Percentiles rank a stretch among this genome's conserved stretches.
phyloP scores from a whole-genome alignment of 2,113 vertebrate species.

The Butorides virescens region DNA sequence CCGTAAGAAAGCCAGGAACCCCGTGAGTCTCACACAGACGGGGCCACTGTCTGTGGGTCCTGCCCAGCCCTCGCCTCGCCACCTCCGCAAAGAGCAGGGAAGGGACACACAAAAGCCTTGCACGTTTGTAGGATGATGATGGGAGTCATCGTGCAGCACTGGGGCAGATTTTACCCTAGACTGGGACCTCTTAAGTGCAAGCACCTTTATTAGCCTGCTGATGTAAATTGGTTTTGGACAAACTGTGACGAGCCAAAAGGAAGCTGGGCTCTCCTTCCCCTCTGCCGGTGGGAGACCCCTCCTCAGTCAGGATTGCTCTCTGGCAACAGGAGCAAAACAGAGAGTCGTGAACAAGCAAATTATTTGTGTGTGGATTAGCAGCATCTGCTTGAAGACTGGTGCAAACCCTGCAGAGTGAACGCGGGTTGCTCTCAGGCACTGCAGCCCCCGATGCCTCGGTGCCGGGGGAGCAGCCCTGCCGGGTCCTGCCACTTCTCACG shows the following conservation, averaged over 20 bases:
- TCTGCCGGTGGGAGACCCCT: background rate
- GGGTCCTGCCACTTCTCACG: background rate
- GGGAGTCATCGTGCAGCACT: fast-evolving
- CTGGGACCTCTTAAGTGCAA: background rate
- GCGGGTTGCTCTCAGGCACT: background rate
- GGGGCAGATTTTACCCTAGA: background rate
- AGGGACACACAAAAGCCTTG: background rate
- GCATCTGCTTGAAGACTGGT: background rate
- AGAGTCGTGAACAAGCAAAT: background rate
- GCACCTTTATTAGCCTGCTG: background rate
- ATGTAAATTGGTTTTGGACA: background rate
- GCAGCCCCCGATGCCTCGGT: fast-evolving
- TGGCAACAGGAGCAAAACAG: background rate
- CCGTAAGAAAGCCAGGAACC: background rate
- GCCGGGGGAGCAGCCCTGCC: background rate
- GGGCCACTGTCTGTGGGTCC: background rate
- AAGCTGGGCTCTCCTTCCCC: background rate
- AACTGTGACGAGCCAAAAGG: background rate
- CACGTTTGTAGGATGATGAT: background rate
- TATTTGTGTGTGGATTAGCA: background rate
- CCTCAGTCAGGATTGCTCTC: background rate
- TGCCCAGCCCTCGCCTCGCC: background rate
- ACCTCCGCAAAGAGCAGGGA: background rate
- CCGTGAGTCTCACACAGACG: fast-evolving
- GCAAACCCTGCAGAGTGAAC: background rate